Evolutionary conservation across 2,113 vertebrate species (phyloP).

Genomic region (Nesogale talazaci): DNA sequence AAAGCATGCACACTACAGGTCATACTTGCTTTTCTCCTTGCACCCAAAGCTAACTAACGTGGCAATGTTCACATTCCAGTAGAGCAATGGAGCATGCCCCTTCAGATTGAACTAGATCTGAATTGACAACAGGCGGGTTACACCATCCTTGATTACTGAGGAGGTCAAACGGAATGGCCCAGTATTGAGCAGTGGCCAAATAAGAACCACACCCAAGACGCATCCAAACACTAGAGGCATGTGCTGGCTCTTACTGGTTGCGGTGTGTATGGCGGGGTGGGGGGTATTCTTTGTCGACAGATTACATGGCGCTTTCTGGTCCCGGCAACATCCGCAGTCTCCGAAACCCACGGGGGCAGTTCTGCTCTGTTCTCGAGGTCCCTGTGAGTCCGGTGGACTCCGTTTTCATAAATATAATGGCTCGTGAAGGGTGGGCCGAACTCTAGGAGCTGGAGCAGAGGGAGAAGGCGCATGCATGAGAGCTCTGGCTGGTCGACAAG

Average conservation of each 20-base stretch:
- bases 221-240: background rate
- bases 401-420: background rate
- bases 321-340: too few species aligned
- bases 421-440: background rate
- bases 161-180: background rate
- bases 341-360: too few species aligned
- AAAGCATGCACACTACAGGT: background rate
- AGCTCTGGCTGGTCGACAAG: background rate
- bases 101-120: constrained; percentile 31
- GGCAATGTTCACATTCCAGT: background rate
- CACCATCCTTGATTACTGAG: background rate
- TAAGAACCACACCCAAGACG: background rate
- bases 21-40: constrained; percentile 2
- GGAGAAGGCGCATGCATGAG: background rate
- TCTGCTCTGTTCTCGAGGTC: too few species aligned
- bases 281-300: background rate
- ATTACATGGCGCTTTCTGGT: background rate
- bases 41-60: background rate
- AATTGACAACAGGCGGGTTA: background rate
- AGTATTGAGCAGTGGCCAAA: background rate
- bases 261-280: background rate
- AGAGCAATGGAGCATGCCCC: constrained; percentile 24
- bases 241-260: background rate
- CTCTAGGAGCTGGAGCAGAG: background rate
- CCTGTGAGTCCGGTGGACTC: too few species aligned